phyloP scores from a whole-genome alignment of 2,113 vertebrate species.

The Anolis carolinensis region DNA sequence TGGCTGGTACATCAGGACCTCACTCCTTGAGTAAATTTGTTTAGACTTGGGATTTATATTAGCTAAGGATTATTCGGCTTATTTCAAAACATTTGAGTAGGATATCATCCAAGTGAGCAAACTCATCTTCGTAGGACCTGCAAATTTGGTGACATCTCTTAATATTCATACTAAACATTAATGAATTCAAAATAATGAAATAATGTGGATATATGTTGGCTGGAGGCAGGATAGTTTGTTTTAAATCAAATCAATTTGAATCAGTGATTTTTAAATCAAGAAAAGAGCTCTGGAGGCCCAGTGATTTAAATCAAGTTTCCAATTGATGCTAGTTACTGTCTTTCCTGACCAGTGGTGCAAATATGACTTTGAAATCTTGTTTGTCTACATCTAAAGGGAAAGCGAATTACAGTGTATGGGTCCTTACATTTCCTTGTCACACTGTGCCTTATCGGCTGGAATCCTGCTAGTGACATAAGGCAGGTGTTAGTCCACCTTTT shows the following conservation, averaged over 20 bases:
- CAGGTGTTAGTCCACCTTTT: no score
- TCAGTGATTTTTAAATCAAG: neutral
- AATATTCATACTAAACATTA: neutral
- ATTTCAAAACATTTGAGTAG: neutral
- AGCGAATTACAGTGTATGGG: neutral
- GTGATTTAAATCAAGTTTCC: neutral
- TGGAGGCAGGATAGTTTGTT: neutral
- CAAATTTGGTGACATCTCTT: conserved; percentile 8
- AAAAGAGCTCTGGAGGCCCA: neutral
- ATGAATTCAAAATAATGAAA: neutral
- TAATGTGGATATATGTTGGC: no score
- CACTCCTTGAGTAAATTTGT: conserved; percentile 8
- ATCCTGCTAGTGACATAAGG: no score
- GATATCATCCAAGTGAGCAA: neutral
- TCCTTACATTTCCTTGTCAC: neutral
- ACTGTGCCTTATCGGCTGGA: neutral
- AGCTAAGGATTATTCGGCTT: neutral
- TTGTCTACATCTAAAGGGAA: no score
- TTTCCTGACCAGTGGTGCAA: neutral
- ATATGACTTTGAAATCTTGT: neutral
- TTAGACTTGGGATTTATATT: neutral
- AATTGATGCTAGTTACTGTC: neutral
- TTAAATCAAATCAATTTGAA: neutral
- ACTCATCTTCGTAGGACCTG: neutral
- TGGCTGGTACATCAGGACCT: neutral